Percentiles rank a stretch among this genome's conserved stretches.
Conservation (phyloP, 2,888 invertebrate species). For the Zygogramma bicolorata region DNA sequence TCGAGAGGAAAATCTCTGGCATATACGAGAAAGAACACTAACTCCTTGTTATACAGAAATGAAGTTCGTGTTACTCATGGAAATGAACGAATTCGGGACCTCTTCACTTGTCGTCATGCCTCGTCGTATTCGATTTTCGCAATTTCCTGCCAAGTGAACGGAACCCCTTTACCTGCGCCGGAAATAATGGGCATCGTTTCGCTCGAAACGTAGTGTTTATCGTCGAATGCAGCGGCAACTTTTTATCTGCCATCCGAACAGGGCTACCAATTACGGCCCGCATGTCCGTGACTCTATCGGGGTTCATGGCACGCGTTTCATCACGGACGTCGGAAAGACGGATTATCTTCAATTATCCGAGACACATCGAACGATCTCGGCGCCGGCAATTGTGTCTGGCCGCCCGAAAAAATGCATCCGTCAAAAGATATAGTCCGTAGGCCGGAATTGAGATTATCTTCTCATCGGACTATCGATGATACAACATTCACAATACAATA, state of each 20-base stretch:
- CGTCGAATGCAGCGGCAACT: slow-evolving; percentile 29
- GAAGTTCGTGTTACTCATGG: too few relatives aligned
- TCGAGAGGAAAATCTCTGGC: too few relatives aligned
- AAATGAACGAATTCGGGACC: too few relatives aligned
- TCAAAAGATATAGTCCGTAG: not conserved
- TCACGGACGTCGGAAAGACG: slow-evolving; percentile 61
- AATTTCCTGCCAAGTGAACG: not conserved
- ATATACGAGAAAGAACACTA: too few relatives aligned
- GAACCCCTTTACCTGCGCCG: slow-evolving; percentile 6
- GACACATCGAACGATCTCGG: slow-evolving; percentile 55
- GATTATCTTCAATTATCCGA: slow-evolving; percentile 65
- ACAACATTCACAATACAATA: too few relatives aligned
- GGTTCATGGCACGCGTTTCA: slow-evolving; percentile 60
- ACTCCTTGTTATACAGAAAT: too few relatives aligned
- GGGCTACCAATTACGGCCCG: slow-evolving; percentile 57
- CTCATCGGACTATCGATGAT: too few relatives aligned
- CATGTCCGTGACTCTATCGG: slow-evolving; percentile 61
- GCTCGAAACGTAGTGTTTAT: slow-evolving; percentile 34
- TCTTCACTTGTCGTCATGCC: too few relatives aligned
- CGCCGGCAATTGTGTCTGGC: slow-evolving; percentile 22
- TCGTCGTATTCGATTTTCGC: too few relatives aligned
- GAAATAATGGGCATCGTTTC: slow-evolving; percentile 31
- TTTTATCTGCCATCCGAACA: slow-evolving; percentile 41
- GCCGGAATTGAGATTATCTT: too few relatives aligned
- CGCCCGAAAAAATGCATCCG: not conserved